phyloP scores from a whole-genome alignment of 2,113 vertebrate species.

The Rhineura floridana region DNA sequence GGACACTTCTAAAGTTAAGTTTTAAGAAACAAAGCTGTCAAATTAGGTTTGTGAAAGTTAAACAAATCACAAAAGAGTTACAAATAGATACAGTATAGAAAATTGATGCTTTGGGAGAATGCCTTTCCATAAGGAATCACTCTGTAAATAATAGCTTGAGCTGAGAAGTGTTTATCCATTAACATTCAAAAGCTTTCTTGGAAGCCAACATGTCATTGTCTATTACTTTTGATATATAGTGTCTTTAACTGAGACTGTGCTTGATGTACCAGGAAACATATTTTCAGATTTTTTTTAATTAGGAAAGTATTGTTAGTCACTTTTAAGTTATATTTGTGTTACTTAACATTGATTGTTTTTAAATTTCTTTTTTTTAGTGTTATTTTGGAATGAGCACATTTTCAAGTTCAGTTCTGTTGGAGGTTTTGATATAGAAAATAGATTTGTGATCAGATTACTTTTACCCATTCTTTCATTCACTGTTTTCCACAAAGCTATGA shows the following conservation, averaged over 20 bases:
- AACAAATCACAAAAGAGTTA: neutral
- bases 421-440: neutral
- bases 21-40: neutral
- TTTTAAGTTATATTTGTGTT: neutral
- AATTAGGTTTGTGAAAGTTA: neutral
- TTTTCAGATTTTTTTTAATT: neutral
- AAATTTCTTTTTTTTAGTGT: neutral
- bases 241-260: neutral
- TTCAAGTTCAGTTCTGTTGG: neutral
- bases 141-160: neutral
- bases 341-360: neutral
- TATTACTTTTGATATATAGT: too few species aligned
- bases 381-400: neutral
- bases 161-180: neutral
- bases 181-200: conserved; percentile 15
- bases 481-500: neutral
- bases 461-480: neutral
- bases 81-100: neutral
- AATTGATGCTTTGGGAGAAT: neutral
- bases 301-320: neutral
- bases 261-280: neutral
- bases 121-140: neutral
- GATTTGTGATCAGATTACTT: neutral
- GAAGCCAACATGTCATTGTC: neutral
- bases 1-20: neutral